Evolutionary conservation across 2,797 vertebrate species (phyloP).

Genomic region (Pempheris klunzingeri): DNA sequence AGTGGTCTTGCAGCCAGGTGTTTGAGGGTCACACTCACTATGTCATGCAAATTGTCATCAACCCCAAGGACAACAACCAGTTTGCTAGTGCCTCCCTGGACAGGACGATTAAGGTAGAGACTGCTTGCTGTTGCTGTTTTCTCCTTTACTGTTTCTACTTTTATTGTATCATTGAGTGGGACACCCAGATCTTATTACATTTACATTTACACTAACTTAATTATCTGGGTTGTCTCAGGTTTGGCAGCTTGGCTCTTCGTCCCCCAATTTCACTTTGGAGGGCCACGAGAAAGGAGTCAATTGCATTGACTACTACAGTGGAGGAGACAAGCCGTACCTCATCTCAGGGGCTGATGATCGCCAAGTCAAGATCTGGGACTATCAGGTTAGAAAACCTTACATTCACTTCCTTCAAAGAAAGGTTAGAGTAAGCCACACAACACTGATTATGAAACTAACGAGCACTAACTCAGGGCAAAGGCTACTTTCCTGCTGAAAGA

Average conservation of each 20-base stretch:
- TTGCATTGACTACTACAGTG: slow-evolving; percentile 98
- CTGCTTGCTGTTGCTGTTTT: neutral
- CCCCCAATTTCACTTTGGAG: slow-evolving; percentile 98
- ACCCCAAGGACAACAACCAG: slow-evolving; percentile 99
- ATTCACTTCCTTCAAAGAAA: neutral
- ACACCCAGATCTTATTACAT: neutral
- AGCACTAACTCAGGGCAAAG: neutral
- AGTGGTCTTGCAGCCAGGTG: slow-evolving; percentile 98
- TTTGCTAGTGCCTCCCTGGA: slow-evolving; percentile 98
- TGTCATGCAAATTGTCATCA: slow-evolving; percentile 99
- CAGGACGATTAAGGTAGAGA: slow-evolving; percentile 96
- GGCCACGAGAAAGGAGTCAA: slow-evolving; percentile 99
- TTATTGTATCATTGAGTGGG: neutral
- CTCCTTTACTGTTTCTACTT: neutral
- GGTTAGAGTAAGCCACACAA: neutral
- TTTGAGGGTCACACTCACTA: slow-evolving; percentile 99
- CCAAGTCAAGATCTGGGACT: slow-evolving; percentile 99
- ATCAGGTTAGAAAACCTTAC: slow-evolving; percentile 87
- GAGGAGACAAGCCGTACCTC: slow-evolving; percentile 97
- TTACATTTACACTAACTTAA: too few species aligned
- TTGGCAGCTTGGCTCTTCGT: slow-evolving; percentile 97
- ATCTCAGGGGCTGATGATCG: slow-evolving; percentile 98
- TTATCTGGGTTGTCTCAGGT: slow-evolving; percentile 85
- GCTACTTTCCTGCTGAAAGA: neutral
- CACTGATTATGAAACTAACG: neutral